Evolutionary conservation across 2,888 invertebrate genomes (phyloP).

Genomic region (Lysandra coridon): DNA sequence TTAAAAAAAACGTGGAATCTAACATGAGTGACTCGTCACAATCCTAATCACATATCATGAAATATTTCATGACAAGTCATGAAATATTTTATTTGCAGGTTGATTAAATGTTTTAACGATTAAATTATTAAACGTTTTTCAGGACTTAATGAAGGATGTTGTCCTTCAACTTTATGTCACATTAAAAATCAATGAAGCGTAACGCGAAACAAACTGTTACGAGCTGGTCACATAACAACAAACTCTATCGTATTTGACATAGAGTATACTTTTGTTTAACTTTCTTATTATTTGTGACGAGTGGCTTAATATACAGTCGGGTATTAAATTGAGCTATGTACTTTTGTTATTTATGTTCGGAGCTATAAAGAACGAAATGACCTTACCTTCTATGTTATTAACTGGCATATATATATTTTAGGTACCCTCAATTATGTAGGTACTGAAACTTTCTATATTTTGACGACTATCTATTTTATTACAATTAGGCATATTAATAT

Average conservation of each 20-base stretch:
- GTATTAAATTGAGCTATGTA: conserved; percentile 8
- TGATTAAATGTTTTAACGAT: not conserved
- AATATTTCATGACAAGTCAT: not conserved
- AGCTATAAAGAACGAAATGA: not conserved
- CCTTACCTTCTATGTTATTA: conserved; percentile 10
- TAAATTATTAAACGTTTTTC: not conserved
- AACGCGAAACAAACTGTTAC: conserved; percentile 18
- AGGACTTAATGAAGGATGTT: conserved; percentile 19
- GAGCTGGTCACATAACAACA: not conserved
- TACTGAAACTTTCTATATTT: not conserved
- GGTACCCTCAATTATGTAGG: not conserved
- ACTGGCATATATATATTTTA: not conserved
- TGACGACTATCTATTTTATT: not conserved
- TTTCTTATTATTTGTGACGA: conserved; percentile 2
- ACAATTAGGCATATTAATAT: not conserved
- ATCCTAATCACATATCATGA: not conserved
- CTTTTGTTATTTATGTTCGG: conserved; percentile 4
- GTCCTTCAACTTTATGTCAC: conserved; percentile 29
- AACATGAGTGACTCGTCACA: too few species aligned
- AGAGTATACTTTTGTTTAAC: not conserved
- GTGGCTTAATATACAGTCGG: not conserved
- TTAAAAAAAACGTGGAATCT: too few species aligned
- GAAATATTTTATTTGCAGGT: not conserved
- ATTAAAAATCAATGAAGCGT: conserved; percentile 28
- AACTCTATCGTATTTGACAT: not conserved